These are phyloP conservation scores for Coccyzus lansbergi DNA, from an alignment of 2,797 vertebrate genomes.

Conservation along the genomic window DNA sequence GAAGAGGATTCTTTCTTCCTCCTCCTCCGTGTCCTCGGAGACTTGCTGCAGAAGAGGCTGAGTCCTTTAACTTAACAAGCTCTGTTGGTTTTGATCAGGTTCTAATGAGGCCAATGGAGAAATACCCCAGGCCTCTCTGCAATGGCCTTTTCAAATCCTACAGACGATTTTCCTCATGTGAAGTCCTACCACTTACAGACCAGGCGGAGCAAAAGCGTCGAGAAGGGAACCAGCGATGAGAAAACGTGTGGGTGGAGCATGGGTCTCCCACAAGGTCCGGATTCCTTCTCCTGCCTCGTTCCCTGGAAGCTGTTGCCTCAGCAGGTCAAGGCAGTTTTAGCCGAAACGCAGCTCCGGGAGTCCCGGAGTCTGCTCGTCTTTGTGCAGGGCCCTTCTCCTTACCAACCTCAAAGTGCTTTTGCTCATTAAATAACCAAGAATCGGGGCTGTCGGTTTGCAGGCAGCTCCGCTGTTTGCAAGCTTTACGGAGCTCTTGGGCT, in stretches of 20 bases:
- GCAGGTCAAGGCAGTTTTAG: neutral
- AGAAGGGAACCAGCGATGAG: neutral
- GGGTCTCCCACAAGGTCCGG: accelerated
- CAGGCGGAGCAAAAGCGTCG: neutral
- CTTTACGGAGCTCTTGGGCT: neutral
- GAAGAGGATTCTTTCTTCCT: neutral
- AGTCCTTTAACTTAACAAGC: conserved; percentile 18
- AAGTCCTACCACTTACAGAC: neutral
- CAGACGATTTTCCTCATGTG: neutral
- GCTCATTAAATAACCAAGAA: neutral
- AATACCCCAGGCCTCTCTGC: neutral
- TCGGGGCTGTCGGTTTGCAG: accelerated
- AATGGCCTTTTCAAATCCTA: neutral
- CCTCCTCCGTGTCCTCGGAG: neutral
- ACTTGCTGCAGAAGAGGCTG: conserved; percentile 11
- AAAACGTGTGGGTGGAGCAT: neutral
- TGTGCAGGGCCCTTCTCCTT: neutral
- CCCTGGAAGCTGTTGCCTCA: neutral
- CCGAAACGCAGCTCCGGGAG: neutral
- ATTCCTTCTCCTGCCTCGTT: neutral
- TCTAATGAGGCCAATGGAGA: conserved; percentile 42
- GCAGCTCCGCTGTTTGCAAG: neutral
- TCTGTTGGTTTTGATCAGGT: conserved; percentile 23
- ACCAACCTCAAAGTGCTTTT: neutral
- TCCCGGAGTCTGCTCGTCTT: neutral